These are phyloP conservation scores for Polypedilum pembai DNA, from an alignment of 1,140 invertebrate genomes.

Conservation along the genomic window DNA sequence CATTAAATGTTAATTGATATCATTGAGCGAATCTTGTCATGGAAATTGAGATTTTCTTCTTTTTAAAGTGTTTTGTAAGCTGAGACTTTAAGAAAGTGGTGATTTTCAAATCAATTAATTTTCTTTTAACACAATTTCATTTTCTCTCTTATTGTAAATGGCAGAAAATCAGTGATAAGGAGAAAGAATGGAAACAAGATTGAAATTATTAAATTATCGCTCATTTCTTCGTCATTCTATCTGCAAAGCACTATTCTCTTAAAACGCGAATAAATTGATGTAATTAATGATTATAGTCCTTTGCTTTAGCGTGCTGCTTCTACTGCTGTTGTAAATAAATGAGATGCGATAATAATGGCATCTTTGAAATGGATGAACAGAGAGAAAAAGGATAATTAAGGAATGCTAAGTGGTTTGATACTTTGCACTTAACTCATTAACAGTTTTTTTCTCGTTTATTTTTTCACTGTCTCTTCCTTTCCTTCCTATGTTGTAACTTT, in stretches of 20 bases:
- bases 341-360: slow-evolving; percentile 9
- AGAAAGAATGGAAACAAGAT: not conserved
- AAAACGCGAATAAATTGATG: slow-evolving; percentile 22
- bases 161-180: not conserved
- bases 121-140: not conserved
- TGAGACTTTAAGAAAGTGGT: not conserved
- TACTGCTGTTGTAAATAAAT: not conserved
- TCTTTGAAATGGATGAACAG: not conserved
- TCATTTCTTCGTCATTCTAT: not conserved
- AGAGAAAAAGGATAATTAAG: slow-evolving; percentile 4
- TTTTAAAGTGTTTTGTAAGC: too few species aligned
- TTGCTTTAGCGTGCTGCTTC: not conserved
- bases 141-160: not conserved
- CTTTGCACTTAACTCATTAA: slow-evolving; percentile 5
- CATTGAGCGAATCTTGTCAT: too few species aligned
- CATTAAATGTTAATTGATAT: too few species aligned
- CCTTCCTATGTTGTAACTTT: not conserved
- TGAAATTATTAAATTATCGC: slow-evolving; percentile 28
- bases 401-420: slow-evolving; percentile 11
- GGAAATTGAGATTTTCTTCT: too few species aligned
- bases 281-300: slow-evolving; percentile 25
- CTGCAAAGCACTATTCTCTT: not conserved
- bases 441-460: not conserved
- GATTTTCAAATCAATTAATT: slow-evolving; percentile 28
- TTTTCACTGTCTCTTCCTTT: not conserved